Conservation (phyloP, 2,888 invertebrate genomes). For the Mystacides longicornis region DNA sequence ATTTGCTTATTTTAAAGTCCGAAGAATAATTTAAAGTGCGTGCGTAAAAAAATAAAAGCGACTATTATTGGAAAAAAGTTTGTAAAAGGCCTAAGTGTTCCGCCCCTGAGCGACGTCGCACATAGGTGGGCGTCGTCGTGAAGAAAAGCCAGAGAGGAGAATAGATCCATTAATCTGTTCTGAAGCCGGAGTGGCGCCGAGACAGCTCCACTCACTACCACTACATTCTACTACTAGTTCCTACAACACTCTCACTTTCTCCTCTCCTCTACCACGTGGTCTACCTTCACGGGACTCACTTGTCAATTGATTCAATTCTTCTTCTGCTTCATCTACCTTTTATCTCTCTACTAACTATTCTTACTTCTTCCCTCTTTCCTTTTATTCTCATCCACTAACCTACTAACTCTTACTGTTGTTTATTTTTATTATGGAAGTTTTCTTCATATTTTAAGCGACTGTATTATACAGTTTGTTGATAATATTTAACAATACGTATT, state of each 20-base stretch:
- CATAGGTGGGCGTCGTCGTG: constrained; percentile 25
- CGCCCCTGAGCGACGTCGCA: constrained; percentile 9
- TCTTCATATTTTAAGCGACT: too few species aligned
- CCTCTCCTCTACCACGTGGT: not conserved
- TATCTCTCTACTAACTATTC: not conserved
- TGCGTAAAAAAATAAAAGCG: too few species aligned
- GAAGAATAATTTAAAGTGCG: too few species aligned
- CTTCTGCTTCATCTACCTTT: not conserved
- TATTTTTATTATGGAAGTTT: not conserved
- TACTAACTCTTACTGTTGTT: not conserved
- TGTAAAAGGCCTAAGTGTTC: not conserved
- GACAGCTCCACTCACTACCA: constrained; percentile 17
- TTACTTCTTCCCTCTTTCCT: not conserved
- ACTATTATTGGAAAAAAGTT: too few species aligned
- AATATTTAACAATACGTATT: too few species aligned
- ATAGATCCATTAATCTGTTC: constrained; percentile 77
- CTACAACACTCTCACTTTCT: not conserved
- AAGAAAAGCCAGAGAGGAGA: constrained; percentile 49
- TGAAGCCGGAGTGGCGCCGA: constrained; percentile 74
- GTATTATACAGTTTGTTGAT: too few species aligned
- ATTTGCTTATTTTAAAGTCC: too few species aligned
- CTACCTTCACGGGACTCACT: constrained; percentile 19
- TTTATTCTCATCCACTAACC: not conserved
- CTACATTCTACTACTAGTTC: not conserved
- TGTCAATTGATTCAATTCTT: not conserved